Conservation (phyloP, 1,140 invertebrate species). For the Glossosoma conforme region DNA sequence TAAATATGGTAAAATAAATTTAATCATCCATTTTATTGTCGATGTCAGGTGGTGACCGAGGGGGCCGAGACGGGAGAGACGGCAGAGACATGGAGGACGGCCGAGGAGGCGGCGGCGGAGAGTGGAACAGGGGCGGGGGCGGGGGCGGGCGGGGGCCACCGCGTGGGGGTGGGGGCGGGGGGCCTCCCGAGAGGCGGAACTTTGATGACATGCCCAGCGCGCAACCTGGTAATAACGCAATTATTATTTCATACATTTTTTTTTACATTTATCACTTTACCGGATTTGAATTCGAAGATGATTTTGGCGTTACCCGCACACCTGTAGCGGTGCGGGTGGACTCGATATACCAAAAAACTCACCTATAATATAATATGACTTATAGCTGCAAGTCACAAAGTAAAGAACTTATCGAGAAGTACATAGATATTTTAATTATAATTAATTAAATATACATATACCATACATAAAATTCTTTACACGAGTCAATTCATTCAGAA, state of each 20-base stretch:
- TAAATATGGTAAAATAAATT: not conserved
- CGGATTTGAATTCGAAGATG: too few relatives aligned
- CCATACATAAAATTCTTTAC: too few relatives aligned
- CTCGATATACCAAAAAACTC: too few relatives aligned
- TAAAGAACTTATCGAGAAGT: too few relatives aligned
- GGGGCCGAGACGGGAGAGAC: constrained; percentile 44
- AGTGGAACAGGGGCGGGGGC: constrained; percentile 39
- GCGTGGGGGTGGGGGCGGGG: constrained; percentile 30
- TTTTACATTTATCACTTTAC: too few relatives aligned
- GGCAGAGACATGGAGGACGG: constrained; percentile 40
- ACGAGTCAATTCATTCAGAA: too few relatives aligned
- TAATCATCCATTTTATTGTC: not conserved
- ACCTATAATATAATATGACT: too few relatives aligned
- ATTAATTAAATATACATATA: too few relatives aligned
- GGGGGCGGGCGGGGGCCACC: constrained; percentile 34
- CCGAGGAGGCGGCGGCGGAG: constrained; percentile 39
- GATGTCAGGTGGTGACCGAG: constrained; percentile 35
- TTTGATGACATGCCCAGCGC: constrained; percentile 45
- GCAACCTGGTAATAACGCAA: constrained; percentile 38
- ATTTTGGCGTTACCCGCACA: too few relatives aligned
- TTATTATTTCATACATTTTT: constrained; percentile 5
- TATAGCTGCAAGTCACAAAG: too few relatives aligned
- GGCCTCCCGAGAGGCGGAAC: constrained; percentile 41
- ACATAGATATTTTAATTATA: too few relatives aligned
- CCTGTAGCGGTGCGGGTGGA: not conserved